These are phyloP conservation scores for Phengaris arion DNA, from an alignment of 2,888 invertebrate genomes.

Conservation along the genomic window DNA sequence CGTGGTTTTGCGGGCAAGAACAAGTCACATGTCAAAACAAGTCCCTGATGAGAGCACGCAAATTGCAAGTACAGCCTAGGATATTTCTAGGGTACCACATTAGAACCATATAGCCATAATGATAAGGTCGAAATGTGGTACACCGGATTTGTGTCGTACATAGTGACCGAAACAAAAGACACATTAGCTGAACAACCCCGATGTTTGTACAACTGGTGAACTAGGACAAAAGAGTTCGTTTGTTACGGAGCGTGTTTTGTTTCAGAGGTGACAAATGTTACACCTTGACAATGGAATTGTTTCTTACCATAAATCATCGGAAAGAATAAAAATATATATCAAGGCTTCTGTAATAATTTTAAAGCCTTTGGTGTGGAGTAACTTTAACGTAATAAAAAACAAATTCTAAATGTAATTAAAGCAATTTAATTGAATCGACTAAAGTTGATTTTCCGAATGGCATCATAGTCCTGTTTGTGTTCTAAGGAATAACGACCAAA, in stretches of 20 bases:
- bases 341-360: background rate
- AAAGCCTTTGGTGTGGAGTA: background rate
- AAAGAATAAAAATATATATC: background rate
- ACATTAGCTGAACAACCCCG: slow-evolving; percentile 24
- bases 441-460: too few relatives aligned
- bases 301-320: background rate
- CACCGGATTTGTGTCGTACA: background rate
- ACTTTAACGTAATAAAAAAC: background rate
- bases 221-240: slow-evolving; percentile 13
- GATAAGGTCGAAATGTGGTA: background rate
- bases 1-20: background rate
- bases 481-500: too few relatives aligned
- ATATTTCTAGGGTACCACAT: background rate
- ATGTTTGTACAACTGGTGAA: slow-evolving; percentile 14
- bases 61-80: background rate
- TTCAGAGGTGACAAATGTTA: slow-evolving; percentile 7
- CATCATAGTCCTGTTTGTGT: too few relatives aligned
- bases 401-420: background rate
- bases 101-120: background rate
- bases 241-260: slow-evolving; percentile 3
- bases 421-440: too few relatives aligned
- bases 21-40: background rate
- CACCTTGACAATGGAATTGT: slow-evolving; percentile 10
- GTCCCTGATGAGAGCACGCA: background rate
- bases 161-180: background rate